A percentile compares a stretch with the other conserved stretches of the same genome.
Conservation (phyloP, 2,797 vertebrate genomes). For the Melanotaenia maccullochi region DNA sequence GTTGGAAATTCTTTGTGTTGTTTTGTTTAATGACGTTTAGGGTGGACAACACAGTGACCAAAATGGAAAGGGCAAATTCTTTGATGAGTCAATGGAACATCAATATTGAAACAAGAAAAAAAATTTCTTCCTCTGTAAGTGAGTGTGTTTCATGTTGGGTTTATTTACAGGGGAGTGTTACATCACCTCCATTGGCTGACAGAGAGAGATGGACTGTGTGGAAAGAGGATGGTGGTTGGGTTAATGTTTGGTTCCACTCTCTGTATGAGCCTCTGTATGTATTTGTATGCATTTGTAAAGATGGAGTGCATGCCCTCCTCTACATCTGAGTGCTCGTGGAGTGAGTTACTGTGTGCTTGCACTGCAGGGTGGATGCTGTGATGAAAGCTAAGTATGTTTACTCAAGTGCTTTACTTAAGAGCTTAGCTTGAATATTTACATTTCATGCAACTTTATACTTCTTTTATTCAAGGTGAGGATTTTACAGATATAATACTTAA, state of each 20-base stretch:
- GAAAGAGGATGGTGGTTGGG: constrained; percentile 62
- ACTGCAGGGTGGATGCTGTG: not conserved
- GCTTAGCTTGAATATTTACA: not conserved
- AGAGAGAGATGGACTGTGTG: constrained; percentile 64
- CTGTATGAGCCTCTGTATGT: constrained; percentile 44
- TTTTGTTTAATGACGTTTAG: constrained; percentile 51
- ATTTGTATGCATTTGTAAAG: not conserved
- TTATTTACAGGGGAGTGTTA: constrained; percentile 69
- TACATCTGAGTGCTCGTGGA: constrained; percentile 3
- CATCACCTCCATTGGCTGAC: constrained; percentile 63
- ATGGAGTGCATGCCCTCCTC: constrained; percentile 1
- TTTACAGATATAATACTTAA: not conserved
- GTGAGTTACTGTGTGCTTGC: not conserved
- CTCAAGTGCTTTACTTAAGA: not conserved
- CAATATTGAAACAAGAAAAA: constrained; percentile 47
- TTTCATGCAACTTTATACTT: not conserved
- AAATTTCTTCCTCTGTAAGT: constrained; percentile 11
- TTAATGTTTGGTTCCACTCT: constrained; percentile 49
- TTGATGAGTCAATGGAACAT: constrained; percentile 63
- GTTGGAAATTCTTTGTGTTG: constrained; percentile 56
- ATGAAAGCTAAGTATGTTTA: not conserved
- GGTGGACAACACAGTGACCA: constrained; percentile 35
- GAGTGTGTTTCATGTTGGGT: constrained; percentile 19
- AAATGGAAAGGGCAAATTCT: constrained; percentile 53
- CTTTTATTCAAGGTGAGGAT: not conserved